Conservation (phyloP, 2,888 invertebrate genomes). For the Sussaba pulchella region DNA sequence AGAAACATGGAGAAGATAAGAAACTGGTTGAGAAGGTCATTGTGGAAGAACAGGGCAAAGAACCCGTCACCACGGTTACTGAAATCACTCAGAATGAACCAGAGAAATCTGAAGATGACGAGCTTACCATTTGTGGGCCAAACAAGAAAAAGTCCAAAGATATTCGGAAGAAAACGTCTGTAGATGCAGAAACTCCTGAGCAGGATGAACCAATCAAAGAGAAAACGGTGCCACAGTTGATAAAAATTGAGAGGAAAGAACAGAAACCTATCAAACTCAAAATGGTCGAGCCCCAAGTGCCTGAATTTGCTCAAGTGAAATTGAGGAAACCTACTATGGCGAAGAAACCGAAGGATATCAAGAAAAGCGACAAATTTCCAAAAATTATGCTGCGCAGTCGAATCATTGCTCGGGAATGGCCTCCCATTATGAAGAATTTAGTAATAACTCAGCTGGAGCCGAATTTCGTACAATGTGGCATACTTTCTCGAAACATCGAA, state of each 20-base stretch:
- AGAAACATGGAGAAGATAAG: conserved; percentile 68
- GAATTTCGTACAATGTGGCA: conserved; percentile 83
- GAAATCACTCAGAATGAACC: conserved; percentile 72
- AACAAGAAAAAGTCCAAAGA: conserved; percentile 69
- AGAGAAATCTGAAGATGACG: conserved; percentile 62
- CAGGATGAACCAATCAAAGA: conserved; percentile 72
- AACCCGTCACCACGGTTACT: conserved; percentile 71
- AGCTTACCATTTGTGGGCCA: conserved; percentile 63
- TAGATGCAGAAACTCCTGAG: conserved; percentile 67
- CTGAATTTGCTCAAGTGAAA: conserved; percentile 88
- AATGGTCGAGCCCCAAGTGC: conserved; percentile 86
- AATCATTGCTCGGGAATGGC: conserved; percentile 83
- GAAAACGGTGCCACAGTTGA: conserved; percentile 79
- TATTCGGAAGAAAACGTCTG: conserved; percentile 76
- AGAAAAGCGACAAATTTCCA: conserved; percentile 81
- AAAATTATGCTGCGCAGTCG: conserved; percentile 85
- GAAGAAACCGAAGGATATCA: conserved; percentile 78
- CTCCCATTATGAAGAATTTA: conserved; percentile 83
- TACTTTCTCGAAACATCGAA: conserved; percentile 85
- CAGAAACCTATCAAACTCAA: conserved; percentile 87
- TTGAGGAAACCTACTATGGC: conserved; percentile 86
- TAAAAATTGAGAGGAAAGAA: conserved; percentile 87
- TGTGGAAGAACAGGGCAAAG: conserved; percentile 77
- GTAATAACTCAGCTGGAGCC: conserved; percentile 82
- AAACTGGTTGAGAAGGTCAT: conserved; percentile 82